Evolutionary conservation across 2,797 vertebrate genomes (phyloP).

Genomic region (Pachyuromys duprasi): DNA sequence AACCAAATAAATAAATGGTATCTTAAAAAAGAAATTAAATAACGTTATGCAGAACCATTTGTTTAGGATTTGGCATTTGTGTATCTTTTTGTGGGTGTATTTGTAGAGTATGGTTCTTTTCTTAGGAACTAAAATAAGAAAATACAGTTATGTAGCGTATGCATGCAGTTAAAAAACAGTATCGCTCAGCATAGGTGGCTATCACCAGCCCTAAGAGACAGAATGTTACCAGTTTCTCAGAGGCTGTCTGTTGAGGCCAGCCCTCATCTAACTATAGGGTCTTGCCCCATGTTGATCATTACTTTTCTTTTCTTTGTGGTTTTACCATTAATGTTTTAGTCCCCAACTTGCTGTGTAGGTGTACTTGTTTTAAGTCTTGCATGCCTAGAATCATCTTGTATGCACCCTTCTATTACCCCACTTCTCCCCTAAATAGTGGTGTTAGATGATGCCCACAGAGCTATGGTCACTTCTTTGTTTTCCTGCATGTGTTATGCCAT

Average conservation of each 20-base stretch:
- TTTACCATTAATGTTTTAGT: not conserved
- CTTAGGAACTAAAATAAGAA: not conserved
- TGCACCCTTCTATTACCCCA: not conserved
- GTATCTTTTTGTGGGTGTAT: not conserved
- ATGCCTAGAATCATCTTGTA: not conserved
- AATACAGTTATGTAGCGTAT: not conserved
- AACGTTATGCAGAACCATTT: not conserved
- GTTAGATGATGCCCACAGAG: not conserved
- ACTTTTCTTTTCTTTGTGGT: not conserved
- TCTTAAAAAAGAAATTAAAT: not conserved
- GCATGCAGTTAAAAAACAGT: not conserved
- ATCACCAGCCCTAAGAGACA: not conserved
- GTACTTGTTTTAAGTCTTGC: constrained; percentile 20
- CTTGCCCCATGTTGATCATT: not conserved
- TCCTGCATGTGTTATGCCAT: not conserved
- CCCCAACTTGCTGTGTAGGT: constrained; percentile 20
- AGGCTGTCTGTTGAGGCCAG: not conserved
- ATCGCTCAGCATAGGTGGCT: not conserved
- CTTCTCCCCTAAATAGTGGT: not conserved
- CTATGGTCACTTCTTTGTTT: not conserved
- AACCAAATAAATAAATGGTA: not conserved
- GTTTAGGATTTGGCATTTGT: not conserved
- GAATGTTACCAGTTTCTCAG: constrained; percentile 8
- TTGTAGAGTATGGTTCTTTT: constrained; percentile 23
- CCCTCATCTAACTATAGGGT: not conserved